Conservation (phyloP, 2,113 vertebrate species). For the Mesoclemmys tuberculata region DNA sequence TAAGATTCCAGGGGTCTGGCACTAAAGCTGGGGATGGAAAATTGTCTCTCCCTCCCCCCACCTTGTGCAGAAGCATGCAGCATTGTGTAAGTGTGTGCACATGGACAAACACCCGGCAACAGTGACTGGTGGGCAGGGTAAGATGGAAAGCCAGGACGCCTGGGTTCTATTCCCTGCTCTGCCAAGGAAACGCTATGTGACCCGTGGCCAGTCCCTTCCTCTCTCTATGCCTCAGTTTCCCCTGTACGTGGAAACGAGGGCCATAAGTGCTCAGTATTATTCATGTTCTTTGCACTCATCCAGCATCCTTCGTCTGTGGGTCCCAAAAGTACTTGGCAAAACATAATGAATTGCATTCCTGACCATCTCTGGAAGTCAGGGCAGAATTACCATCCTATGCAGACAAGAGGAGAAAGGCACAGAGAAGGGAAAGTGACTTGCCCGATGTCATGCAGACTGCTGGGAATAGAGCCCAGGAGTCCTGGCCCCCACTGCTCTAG, state of each 20-base stretch:
- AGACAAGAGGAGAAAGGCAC: too few species aligned
- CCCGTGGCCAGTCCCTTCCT: neutral
- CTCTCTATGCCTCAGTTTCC: neutral
- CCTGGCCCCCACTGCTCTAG: neutral
- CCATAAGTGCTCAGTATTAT: neutral
- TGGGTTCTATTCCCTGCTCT: neutral
- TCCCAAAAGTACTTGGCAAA: neutral
- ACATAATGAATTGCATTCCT: neutral
- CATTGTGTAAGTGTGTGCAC: neutral
- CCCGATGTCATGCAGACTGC: neutral
- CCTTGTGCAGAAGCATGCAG: rapidly evolving
- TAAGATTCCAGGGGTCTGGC: neutral
- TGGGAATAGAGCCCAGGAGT: neutral
- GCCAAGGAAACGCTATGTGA: neutral
- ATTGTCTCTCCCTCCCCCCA: rapidly evolving
- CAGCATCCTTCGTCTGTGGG: neutral
- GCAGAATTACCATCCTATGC: neutral
- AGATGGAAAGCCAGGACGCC: neutral
- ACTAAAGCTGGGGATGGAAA: neutral
- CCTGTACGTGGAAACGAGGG: neutral
- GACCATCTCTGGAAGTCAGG: neutral
- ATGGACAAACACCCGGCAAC: neutral
- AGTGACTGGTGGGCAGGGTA: neutral
- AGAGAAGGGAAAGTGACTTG: neutral
- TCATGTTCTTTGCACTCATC: neutral